Conservation (phyloP, 2,113 vertebrate species). For the Etheostoma spectabile region DNA sequence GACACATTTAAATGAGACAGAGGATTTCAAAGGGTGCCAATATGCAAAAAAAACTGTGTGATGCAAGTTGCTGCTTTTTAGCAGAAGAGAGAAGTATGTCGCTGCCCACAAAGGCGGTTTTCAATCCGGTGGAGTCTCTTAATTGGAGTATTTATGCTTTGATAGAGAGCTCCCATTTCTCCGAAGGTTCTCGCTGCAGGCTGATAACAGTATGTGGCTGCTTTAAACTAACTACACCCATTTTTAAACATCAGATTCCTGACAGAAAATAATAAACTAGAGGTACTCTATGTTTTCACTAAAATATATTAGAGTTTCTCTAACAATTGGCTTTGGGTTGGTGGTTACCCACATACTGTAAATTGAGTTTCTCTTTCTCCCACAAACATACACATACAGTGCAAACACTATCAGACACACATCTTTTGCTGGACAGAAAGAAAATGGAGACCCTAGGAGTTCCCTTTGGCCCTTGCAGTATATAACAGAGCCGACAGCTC, state of each 20-base stretch:
- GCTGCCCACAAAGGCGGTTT: slow-evolving; percentile 48
- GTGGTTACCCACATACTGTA: slow-evolving; percentile 73
- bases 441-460: slow-evolving; percentile 73
- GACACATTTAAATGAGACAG: slow-evolving; percentile 41
- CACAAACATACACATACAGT: slow-evolving; percentile 49
- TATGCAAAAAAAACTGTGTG: slow-evolving; percentile 31
- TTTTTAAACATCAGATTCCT: slow-evolving; percentile 65
- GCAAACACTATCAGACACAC: slow-evolving; percentile 54
- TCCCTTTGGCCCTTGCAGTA: slow-evolving; percentile 65
- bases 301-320: slow-evolving; percentile 69
- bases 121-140: slow-evolving; percentile 46
- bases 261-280: slow-evolving; percentile 78
- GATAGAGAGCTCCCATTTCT: slow-evolving; percentile 66
- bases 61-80: slow-evolving; percentile 59
- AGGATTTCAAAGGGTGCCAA: slow-evolving; percentile 32
- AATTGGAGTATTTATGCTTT: slow-evolving; percentile 73
- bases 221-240: slow-evolving; percentile 68
- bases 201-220: slow-evolving; percentile 71
- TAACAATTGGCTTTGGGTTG: slow-evolving; percentile 53
- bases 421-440: slow-evolving; percentile 51
- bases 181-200: slow-evolving; percentile 59
- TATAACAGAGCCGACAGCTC: slow-evolving; percentile 67
- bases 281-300: slow-evolving; percentile 58
- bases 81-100: slow-evolving; percentile 34
- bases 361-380: slow-evolving; percentile 68